These are phyloP conservation scores for Etheostoma perlongum DNA, from an alignment of 2,797 vertebrate genomes.

Conservation along the genomic window DNA sequence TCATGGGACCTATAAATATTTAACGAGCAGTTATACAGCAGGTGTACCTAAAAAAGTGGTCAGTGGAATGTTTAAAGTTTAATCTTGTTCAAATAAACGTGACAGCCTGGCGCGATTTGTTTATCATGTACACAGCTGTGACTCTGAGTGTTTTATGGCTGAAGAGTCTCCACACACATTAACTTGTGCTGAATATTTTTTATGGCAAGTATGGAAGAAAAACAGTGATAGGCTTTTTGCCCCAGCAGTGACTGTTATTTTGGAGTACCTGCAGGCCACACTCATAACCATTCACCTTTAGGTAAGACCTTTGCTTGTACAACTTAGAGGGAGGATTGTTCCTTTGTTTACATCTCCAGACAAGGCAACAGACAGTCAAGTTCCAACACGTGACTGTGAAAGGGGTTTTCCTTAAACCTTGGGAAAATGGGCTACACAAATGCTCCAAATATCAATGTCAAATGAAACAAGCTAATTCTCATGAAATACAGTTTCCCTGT, in stretches of 20 bases:
- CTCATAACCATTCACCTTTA: constrained; percentile 71
- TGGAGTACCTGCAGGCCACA: constrained; percentile 56
- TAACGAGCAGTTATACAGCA: no score
- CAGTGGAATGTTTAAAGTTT: neutral
- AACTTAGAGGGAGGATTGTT: constrained; percentile 42
- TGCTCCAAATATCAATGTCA: constrained; percentile 47
- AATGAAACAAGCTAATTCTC: constrained; percentile 66
- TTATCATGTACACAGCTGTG: constrained; percentile 23
- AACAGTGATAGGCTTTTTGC: neutral
- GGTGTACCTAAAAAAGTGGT: no score
- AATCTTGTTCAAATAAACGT: constrained; percentile 39
- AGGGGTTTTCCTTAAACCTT: constrained; percentile 57
- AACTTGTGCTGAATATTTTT: neutral
- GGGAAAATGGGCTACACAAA: constrained; percentile 48
- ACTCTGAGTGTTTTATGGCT: neutral
- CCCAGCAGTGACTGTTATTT: constrained; percentile 21
- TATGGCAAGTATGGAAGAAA: neutral
- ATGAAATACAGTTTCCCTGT: constrained; percentile 54
- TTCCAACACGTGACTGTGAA: constrained; percentile 60
- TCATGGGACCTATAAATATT: no score
- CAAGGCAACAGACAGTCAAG: constrained; percentile 52
- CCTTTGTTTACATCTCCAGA: constrained; percentile 36
- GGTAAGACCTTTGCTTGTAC: constrained; percentile 56
- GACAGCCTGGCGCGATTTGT: constrained; percentile 25
- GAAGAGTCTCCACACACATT: constrained; percentile 1